A percentile compares a stretch with the other conserved stretches of the same genome.
Conservation (phyloP, 2,888 invertebrate genomes). For the Acronicta psi region DNA sequence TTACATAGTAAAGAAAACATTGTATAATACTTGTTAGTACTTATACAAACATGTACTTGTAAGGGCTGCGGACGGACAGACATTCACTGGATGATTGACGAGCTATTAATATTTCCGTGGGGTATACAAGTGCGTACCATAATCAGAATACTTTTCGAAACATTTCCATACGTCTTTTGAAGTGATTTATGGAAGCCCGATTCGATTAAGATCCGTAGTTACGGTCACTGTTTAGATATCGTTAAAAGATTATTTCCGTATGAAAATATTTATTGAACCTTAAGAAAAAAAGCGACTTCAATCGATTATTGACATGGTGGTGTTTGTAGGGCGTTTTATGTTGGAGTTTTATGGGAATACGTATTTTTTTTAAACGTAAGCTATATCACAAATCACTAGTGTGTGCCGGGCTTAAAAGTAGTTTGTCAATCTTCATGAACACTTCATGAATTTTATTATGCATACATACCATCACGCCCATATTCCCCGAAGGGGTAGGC, state of each 20-base stretch:
- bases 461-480: too few species aligned
- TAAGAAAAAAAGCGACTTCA: too few species aligned
- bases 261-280: too few species aligned
- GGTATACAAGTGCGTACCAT: neutral
- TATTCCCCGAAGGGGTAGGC: too few species aligned
- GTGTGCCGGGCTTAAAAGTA: too few species aligned
- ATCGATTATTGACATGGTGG: too few species aligned
- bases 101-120: constrained; percentile 18
- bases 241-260: neutral
- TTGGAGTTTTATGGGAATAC: too few species aligned
- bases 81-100: constrained; percentile 27
- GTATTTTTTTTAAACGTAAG: too few species aligned
- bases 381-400: too few species aligned
- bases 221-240: neutral
- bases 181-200: neutral
- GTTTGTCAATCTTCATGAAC: too few species aligned
- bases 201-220: neutral
- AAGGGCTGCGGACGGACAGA: constrained; percentile 3
- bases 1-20: constrained; percentile 8
- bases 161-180: constrained; percentile 1
- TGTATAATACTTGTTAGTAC: constrained; percentile 4
- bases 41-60: constrained; percentile 5
- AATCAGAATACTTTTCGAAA: neutral
- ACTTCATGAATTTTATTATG: too few species aligned
- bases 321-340: too few species aligned